A percentile compares a stretch with the other conserved stretches of the same genome.
Evolutionary conservation across 2,888 invertebrate genomes (phyloP).

Genomic region (Hirtodrosophila histrioides): DNA sequence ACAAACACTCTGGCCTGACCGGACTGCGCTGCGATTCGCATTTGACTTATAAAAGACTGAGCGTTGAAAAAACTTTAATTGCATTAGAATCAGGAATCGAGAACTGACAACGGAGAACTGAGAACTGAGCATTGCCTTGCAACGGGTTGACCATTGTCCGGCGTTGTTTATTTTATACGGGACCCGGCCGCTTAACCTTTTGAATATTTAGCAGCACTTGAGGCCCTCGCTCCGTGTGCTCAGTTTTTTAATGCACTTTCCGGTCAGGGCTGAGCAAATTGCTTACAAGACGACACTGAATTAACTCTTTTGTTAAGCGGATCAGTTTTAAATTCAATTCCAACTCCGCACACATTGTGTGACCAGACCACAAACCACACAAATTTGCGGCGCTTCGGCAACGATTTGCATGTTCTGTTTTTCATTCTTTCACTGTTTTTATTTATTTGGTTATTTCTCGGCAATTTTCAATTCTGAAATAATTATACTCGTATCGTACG

Average conservation of each 20-base stretch:
- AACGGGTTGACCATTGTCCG: slow-evolving; percentile 44
- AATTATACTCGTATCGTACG: slow-evolving; percentile 58
- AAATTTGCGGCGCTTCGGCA: slow-evolving; percentile 21
- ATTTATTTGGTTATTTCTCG: slow-evolving; percentile 41
- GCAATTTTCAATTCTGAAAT: slow-evolving; percentile 44
- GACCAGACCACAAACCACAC: slow-evolving; percentile 10
- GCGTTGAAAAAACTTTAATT: slow-evolving; percentile 58
- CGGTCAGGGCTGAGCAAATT: slow-evolving; percentile 28
- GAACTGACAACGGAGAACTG: slow-evolving; percentile 4
- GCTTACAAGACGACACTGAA: slow-evolving; percentile 22
- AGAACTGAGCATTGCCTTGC: slow-evolving; percentile 21
- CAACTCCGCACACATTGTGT: background rate
- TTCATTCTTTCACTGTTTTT: slow-evolving; percentile 8
- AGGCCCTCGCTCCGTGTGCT: slow-evolving; percentile 19
- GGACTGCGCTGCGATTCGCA: slow-evolving; percentile 59
- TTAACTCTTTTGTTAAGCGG: slow-evolving; percentile 63
- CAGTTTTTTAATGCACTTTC: slow-evolving; percentile 63
- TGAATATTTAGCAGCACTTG: slow-evolving; percentile 63
- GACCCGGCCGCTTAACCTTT: slow-evolving; percentile 66
- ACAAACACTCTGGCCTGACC: slow-evolving; percentile 60
- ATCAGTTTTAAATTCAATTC: slow-evolving; percentile 54
- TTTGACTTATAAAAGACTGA: slow-evolving; percentile 59
- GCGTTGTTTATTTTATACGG: slow-evolving; percentile 63
- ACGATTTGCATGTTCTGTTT: slow-evolving; percentile 58
- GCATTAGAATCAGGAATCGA: slow-evolving; percentile 56